These are phyloP conservation scores for Aldrovandia affinis DNA, from an alignment of 2,797 vertebrate species.

Conservation along the genomic window DNA sequence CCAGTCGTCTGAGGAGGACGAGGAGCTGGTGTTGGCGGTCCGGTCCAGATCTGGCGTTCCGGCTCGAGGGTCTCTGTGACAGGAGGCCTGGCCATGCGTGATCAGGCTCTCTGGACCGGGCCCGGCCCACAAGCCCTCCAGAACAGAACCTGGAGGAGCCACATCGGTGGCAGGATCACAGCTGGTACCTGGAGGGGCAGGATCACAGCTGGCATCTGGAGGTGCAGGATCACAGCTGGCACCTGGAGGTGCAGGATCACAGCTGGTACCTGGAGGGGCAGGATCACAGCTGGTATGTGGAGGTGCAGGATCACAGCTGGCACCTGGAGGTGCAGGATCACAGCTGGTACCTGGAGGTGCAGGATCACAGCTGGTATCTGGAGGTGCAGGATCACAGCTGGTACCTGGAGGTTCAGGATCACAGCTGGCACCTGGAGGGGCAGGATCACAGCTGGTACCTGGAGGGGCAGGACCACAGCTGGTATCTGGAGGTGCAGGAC, in stretches of 20 bases:
- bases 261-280: too few species aligned
- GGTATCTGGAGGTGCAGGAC: conserved; percentile 47
- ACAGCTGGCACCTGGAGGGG: too few species aligned
- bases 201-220: too few species aligned
- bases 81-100: conserved; percentile 45
- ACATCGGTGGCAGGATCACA: neutral
- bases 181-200: neutral
- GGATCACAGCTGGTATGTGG: conserved; percentile 60
- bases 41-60: conserved; percentile 39
- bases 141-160: neutral
- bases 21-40: conserved; percentile 69
- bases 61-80: conserved; percentile 21
- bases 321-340: too few species aligned
- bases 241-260: too few species aligned
- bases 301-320: too few species aligned
- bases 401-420: too few species aligned
- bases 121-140: neutral
- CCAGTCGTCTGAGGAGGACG: conserved; percentile 71
- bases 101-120: neutral
- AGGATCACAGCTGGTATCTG: too few species aligned
- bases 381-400: too few species aligned
- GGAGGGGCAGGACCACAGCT: conserved; percentile 38
- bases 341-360: too few species aligned
- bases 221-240: conserved; percentile 49
- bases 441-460: too few species aligned